phyloP scores from a whole-genome alignment of 2,113 vertebrate genomes.

The Tragulus kanchil region DNA sequence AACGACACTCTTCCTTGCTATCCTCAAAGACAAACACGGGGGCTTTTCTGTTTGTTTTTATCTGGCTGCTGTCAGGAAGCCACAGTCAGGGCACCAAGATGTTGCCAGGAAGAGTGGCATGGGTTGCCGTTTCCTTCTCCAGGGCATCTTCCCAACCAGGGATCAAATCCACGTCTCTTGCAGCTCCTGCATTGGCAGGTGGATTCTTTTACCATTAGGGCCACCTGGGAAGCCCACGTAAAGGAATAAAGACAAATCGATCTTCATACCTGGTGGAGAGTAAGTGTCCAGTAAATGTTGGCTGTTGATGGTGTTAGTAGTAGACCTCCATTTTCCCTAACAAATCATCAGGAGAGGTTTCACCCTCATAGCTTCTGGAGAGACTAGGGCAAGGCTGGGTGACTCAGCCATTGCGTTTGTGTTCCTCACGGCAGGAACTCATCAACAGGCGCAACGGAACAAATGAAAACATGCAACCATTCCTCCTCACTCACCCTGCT shows the following conservation, averaged over 20 bases:
- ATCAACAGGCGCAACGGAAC: neutral
- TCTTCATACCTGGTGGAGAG: neutral
- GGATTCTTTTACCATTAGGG: neutral
- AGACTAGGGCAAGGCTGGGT: neutral
- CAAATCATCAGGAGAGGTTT: neutral
- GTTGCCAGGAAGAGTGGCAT: neutral
- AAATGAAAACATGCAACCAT: neutral
- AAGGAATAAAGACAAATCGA: neutral
- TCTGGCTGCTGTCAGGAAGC: neutral
- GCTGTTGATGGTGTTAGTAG: neutral
- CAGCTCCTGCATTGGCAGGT: neutral
- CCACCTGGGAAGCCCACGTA: neutral
- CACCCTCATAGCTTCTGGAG: neutral
- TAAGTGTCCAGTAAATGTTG: neutral
- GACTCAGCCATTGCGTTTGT: neutral
- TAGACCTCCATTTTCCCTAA: slow-evolving; percentile 15
- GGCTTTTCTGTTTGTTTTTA: neutral
- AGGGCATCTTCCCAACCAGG: neutral
- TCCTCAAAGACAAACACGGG: neutral
- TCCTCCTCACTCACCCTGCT: neutral
- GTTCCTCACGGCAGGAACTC: neutral
- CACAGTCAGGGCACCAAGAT: neutral
- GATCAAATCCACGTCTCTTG: neutral
- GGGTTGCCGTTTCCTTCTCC: neutral
- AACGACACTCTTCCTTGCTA: neutral